Base-by-base conservation (phyloP, 1,140 invertebrate species). In the Leucophenga varia region DNA sequence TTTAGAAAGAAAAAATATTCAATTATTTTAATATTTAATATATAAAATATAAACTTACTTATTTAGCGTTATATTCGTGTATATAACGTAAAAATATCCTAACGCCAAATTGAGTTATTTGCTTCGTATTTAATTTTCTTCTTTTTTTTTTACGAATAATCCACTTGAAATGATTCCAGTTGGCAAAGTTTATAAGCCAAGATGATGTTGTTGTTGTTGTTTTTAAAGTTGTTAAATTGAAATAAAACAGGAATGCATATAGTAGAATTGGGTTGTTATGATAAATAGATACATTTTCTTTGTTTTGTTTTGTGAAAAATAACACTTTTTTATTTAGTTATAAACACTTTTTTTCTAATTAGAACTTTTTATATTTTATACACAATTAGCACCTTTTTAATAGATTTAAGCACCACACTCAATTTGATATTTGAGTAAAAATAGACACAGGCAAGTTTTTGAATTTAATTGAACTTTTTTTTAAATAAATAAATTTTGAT, bases 61-160 rank as follows among this genome's bases (percentile, higher is more conserved):
- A 60, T 61, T 64, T 65, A 64, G 46, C 61, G 61, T 64, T 64
- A 64, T 64, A 56, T 36, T 47, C 52, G 34, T 34, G 30, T 50
- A 46, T 58, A 65, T 64, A 65, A 61, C 60, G 57, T 64, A 65
- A 61, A 65, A 65, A 64, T 64, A 65, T 58, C 59, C 60, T 50
- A 54, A 57, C 46, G 40, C 45, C 10, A 6, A n/a, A n/a, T n/a
- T n/a, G n/a, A n/a, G n/a, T n/a, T 32, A 41, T 44, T 47, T 22
- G 43, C 34, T 44, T 28, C 31, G 44, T 40, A 42, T 34, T 43
- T 30, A 30, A 45, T 61, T 25, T 25, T 25, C 5, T 5, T 10
- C 22, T 25, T 25, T 10, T 25, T 5, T 10, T 25, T 25, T 25
- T 25, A 25, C 22, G 22, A 25, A 10, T 39, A 57, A 47, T 61